Conservation (phyloP, 2,797 vertebrate species). For the Amphiprion clarkii region DNA sequence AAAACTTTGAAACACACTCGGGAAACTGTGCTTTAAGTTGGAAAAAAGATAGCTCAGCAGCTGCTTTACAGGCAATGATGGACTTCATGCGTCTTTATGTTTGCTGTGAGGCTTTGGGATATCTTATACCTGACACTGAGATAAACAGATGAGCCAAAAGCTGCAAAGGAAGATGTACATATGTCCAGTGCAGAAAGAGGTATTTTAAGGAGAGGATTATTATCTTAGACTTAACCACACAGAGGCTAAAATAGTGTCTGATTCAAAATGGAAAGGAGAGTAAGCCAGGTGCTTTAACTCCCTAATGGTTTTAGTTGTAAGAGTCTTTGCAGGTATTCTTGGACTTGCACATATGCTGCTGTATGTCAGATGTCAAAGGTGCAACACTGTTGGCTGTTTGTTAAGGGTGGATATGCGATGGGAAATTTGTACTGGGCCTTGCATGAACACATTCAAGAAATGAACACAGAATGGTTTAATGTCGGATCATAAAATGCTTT, state of each 20-base stretch:
- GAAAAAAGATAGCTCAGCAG: constrained; percentile 3
- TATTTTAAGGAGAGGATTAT: constrained; percentile 60
- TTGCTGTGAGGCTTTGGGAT: not conserved
- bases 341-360: constrained; percentile 26
- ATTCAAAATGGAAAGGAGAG: constrained; percentile 50
- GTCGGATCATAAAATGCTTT: not conserved
- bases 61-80: not conserved
- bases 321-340: constrained; percentile 75
- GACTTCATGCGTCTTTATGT: not conserved
- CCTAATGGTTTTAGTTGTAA: constrained; percentile 81
- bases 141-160: constrained; percentile 5
- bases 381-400: not conserved
- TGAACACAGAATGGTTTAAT: not conserved
- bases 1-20: constrained; percentile 65
- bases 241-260: constrained; percentile 43
- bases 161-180: constrained; percentile 20
- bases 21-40: constrained; percentile 15
- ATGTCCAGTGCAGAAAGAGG: constrained; percentile 23
- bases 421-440: not conserved
- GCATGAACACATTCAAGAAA: not conserved
- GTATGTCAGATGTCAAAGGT: constrained; percentile 12
- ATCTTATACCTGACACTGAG: not conserved
- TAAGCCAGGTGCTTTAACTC: constrained; percentile 48
- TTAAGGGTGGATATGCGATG: not conserved
- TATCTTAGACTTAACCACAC: constrained; percentile 49